Conservation (phyloP, 2,888 invertebrate genomes). For the Dryococelus australis region DNA sequence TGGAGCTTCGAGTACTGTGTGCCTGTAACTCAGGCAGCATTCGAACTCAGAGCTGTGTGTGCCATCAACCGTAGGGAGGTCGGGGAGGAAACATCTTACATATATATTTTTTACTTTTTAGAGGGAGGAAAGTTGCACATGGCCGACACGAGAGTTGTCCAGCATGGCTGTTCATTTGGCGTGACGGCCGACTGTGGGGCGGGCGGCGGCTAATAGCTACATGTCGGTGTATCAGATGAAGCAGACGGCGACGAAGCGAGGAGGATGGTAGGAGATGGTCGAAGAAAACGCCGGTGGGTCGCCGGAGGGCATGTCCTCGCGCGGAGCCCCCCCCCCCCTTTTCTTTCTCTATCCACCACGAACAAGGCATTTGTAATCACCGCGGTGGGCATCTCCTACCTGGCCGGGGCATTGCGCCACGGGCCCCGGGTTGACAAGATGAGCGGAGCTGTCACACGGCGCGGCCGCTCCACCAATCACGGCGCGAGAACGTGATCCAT, state of each 20-base stretch:
- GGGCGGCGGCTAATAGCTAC: neutral
- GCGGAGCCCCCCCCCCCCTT: too few relatives aligned
- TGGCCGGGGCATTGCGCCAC: neutral
- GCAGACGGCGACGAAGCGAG: neutral
- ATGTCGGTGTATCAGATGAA: neutral
- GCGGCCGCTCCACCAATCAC: constrained; percentile 23
- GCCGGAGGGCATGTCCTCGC: too few relatives aligned
- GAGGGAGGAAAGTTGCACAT: neutral
- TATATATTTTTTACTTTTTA: too few relatives aligned
- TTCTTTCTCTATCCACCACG: too few relatives aligned
- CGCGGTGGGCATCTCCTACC: neutral
- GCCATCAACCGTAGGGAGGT: too few relatives aligned
- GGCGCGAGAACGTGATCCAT: constrained; percentile 30
- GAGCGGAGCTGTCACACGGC: constrained; percentile 24
- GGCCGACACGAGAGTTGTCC: neutral
- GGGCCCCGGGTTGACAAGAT: constrained; percentile 17
- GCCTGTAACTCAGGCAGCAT: too few relatives aligned
- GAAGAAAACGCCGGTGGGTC: neutral
- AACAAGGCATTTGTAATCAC: neutral
- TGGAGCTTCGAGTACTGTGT: too few relatives aligned
- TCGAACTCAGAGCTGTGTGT: too few relatives aligned
- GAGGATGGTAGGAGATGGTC: neutral
- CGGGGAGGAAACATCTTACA: too few relatives aligned
- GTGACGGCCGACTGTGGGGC: neutral
- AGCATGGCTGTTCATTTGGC: neutral